phyloP scores from a whole-genome alignment of 2,797 vertebrate species.

The Urophycis tenuis region DNA sequence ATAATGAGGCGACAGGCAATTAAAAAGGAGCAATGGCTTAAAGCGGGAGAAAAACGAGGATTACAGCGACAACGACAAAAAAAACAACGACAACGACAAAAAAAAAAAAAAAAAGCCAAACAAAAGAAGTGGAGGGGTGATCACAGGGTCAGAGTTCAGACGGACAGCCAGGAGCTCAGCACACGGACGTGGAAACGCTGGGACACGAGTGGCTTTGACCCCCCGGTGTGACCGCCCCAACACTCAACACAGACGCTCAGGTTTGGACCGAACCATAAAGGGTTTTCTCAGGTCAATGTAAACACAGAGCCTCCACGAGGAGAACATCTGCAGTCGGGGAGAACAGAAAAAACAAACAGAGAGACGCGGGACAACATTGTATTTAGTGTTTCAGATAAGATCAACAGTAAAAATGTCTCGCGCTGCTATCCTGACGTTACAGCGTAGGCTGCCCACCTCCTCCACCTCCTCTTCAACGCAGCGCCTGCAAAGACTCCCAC shows the following conservation, averaged over 20 bases:
- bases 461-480: conserved; percentile 18
- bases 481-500: conserved; percentile 36
- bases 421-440: not conserved
- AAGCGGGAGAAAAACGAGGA: not conserved
- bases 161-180: not conserved
- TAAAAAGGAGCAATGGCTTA: conserved; percentile 12
- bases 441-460: conserved; percentile 1
- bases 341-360: too few relatives aligned
- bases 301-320: too few relatives aligned
- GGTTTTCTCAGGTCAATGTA: not conserved
- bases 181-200: not conserved
- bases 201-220: not conserved
- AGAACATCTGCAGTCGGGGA: too few relatives aligned
- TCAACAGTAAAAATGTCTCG: not conserved
- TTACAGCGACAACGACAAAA: too few relatives aligned
- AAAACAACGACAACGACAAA: too few relatives aligned
- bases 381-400: too few relatives aligned
- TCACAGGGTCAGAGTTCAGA: not conserved
- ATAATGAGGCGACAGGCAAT: conserved; percentile 14
- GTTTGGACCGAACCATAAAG: not conserved
- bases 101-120: not conserved
- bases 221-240: not conserved
- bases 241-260: too few relatives aligned
- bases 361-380: too few relatives aligned
- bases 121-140: not conserved